A percentile compares a stretch with the other conserved stretches of the same genome.
phyloP scores from a whole-genome alignment of 2,888 invertebrate genomes.

The Cosmorhoe ocellata region DNA sequence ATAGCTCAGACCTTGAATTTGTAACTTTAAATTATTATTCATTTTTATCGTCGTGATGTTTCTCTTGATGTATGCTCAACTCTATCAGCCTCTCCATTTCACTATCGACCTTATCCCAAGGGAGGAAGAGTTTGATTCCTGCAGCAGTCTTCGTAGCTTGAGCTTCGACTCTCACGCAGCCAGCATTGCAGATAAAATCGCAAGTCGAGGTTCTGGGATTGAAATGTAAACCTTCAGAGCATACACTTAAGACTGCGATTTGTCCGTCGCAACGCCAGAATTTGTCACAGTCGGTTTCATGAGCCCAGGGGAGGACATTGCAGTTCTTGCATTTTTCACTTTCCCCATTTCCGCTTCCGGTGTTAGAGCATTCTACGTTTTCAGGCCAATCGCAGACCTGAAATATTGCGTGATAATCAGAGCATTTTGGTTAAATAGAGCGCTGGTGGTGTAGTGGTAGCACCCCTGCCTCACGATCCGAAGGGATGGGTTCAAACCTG shows the following conservation, averaged over 20 bases:
- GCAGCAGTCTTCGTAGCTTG: constrained; percentile 42
- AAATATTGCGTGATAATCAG: neutral
- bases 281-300: constrained; percentile 64
- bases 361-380: constrained; percentile 24
- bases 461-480: too few relatives aligned
- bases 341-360: neutral
- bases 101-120: constrained; percentile 50
- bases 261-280: constrained; percentile 62
- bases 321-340: constrained; percentile 49
- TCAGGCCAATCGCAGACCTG: constrained; percentile 45
- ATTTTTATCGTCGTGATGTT: too few relatives aligned
- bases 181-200: constrained; percentile 61
- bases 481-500: too few relatives aligned
- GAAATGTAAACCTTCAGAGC: constrained; percentile 67
- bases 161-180: constrained; percentile 44
- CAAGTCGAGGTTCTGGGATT: constrained; percentile 56
- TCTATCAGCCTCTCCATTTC: constrained; percentile 8
- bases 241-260: constrained; percentile 43
- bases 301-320: constrained; percentile 62
- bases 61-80: neutral
- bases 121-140: constrained; percentile 55
- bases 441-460: too few relatives aligned
- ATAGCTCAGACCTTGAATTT: too few relatives aligned
- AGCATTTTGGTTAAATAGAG: too few relatives aligned
- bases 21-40: too few relatives aligned